Evolutionary conservation across 2,888 invertebrate species (phyloP), one percentile per base, ranked within the genome.

Genomic region (Adelphocoris suturalis): DNA sequence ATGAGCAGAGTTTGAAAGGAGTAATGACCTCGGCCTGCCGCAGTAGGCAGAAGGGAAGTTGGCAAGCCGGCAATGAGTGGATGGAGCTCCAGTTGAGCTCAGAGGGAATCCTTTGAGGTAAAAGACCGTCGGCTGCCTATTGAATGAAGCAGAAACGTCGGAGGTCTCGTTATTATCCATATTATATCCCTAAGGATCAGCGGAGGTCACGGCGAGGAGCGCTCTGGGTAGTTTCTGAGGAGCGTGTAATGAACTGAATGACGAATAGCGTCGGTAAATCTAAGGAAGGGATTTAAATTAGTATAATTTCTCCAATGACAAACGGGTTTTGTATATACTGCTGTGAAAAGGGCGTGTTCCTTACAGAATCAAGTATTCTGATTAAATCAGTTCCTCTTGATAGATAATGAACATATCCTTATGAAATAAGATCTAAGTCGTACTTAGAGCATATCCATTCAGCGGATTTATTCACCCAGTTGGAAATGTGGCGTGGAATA

Each of bases 61-160:
- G 68, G 68, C 68, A 68, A 68, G 68, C 23, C 68, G 68, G 19
- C 23, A 23, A 68, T 68, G 68, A 68, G 23, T 68, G 68, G 61
- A 61, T n/a, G 52, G 61, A 19, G 68, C 7, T 14, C 52, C 11
- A 12, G 4, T 68, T 68, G 12, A 68, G 23, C 68, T 68, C 27
- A 2, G 68, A 68, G 68, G 68, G 68, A 23, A 68, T 68, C 68
- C 52, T 68, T 68, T 68, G 68, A 68, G 68, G 68, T 68, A 68
- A 68, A 68, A 68, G 68, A 68, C 68, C 68, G 68, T 11, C 13
- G 68, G 68, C 23, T 68, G 68, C 68, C 68, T 23, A 23, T 68
- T 68, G 19, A 68, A 68, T 68, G 68, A 68, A 57, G 57, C n/a
- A n/a, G 68, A 68, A 68, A 68, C 68, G 68, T 68, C 68, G 68